phyloP scores from a whole-genome alignment of 2,888 invertebrate genomes.

The Escarpia spicata region DNA sequence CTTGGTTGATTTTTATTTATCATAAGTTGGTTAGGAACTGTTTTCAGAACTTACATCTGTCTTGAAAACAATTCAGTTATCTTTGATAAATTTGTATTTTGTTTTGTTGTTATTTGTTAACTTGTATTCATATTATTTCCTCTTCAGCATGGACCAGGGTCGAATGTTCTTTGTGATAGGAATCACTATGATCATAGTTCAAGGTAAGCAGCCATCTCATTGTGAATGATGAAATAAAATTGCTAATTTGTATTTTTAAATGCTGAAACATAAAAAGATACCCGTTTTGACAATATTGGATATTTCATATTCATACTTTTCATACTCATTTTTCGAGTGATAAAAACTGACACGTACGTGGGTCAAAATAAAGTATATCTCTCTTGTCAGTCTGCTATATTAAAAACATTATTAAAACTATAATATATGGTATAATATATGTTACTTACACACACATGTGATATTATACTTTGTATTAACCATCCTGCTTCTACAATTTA shows the following conservation, averaged over 20 bases:
- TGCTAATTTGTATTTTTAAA: constrained; percentile 69
- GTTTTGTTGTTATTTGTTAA: not conserved
- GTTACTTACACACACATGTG: too few species aligned
- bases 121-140: constrained; percentile 29
- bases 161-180: constrained; percentile 97
- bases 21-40: not conserved
- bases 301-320: too few species aligned
- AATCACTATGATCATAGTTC: constrained; percentile 81
- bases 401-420: too few species aligned
- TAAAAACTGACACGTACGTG: too few species aligned
- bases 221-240: not conserved
- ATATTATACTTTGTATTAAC: not conserved
- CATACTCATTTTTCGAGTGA: too few species aligned
- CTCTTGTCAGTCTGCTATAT: too few species aligned
- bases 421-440: too few species aligned
- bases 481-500: not conserved
- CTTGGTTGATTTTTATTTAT: not conserved
- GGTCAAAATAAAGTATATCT: too few species aligned
- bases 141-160: constrained; percentile 90
- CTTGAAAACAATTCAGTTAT: too few species aligned
- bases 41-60: too few species aligned
- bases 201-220: constrained; percentile 70
- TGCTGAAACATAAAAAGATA: not conserved
- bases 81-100: not conserved
- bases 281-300: constrained; percentile 17